Conservation (phyloP, 2,113 vertebrate genomes). For the Stomatorhinus ivindoensis region DNA sequence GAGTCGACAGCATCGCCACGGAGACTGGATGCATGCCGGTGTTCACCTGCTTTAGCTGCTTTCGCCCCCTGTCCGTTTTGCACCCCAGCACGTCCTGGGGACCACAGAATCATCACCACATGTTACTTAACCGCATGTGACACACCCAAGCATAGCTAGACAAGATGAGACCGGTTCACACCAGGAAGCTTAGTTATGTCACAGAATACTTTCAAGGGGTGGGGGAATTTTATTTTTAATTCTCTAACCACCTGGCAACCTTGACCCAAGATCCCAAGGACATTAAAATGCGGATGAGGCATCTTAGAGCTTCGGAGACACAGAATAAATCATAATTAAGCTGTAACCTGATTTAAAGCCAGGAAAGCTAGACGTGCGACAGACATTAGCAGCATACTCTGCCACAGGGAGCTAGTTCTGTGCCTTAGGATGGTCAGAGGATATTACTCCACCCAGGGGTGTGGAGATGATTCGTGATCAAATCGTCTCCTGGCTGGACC, state of each 20-base stretch:
- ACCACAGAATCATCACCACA: conserved; percentile 17
- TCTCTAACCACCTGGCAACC: background rate
- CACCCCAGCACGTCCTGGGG: background rate
- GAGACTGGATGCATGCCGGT: background rate
- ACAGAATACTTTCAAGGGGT: background rate
- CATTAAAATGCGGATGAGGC: background rate
- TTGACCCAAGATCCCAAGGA: background rate
- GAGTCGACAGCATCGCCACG: background rate
- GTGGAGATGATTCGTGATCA: background rate
- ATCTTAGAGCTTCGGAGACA: background rate
- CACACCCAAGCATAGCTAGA: background rate
- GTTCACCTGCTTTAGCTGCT: background rate
- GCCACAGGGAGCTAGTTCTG: background rate
- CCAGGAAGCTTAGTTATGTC: background rate
- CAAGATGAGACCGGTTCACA: background rate
- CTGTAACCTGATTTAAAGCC: background rate
- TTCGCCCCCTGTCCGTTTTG: conserved; percentile 12
- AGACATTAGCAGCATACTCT: background rate
- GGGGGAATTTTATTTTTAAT: background rate
- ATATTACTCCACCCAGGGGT: background rate
- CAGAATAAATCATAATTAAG: background rate
- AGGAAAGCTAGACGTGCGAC: background rate
- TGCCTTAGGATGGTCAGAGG: background rate
- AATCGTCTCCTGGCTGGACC: background rate
- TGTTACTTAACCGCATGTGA: background rate